Evolutionary conservation across 2,888 invertebrate genomes (phyloP).

Genomic region (Actias luna): DNA sequence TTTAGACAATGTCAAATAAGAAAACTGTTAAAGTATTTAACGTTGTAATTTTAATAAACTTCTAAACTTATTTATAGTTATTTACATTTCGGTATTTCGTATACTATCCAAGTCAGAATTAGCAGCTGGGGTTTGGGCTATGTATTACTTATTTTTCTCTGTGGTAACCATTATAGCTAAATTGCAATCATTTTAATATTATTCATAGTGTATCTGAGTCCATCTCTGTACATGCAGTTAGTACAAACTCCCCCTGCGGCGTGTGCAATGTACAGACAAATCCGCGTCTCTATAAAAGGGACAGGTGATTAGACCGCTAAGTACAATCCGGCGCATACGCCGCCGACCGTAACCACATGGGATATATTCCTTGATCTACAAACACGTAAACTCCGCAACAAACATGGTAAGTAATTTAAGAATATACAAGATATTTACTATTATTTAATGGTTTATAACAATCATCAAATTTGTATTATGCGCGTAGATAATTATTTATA

Average conservation of each 20-base stretch:
- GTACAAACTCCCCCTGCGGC: conserved; percentile 69
- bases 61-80: background rate
- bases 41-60: background rate
- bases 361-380: conserved; percentile 47
- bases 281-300: conserved; percentile 79
- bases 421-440: background rate
- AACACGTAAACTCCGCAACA: conserved; percentile 34
- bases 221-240: conserved; percentile 64
- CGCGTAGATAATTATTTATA: background rate
- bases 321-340: conserved; percentile 73
- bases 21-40: background rate
- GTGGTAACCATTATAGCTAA: background rate
- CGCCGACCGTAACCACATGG: conserved; percentile 61
- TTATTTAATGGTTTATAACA: background rate
- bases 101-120: background rate
- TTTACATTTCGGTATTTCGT: no score
- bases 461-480: background rate
- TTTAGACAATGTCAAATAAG: no score
- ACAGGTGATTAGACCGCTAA: conserved; percentile 74
- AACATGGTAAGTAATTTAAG: conserved; percentile 56
- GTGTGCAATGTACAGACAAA: conserved; percentile 75
- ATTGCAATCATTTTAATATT: background rate
- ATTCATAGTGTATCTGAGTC: conserved; percentile 26
- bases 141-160: background rate
- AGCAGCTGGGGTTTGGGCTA: background rate